Base-by-base conservation (phyloP, 2,888 invertebrate genomes). In the Campaea margaritaria region DNA sequence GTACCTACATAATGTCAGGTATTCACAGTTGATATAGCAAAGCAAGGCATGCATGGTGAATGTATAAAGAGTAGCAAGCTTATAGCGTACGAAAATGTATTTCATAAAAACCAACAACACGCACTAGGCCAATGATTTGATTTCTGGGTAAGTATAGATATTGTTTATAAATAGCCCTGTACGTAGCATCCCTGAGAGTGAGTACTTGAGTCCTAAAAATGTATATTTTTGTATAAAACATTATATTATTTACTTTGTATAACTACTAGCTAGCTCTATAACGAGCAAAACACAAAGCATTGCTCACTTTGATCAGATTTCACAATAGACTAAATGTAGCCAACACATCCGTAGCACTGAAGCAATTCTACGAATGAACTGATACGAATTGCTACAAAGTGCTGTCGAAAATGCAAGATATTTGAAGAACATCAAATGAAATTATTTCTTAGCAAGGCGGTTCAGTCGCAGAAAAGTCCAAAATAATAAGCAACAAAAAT, bases 401-500 rank as follows among this genome's bases (percentile, higher is more conserved):
- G 53, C 59, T 50, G 57, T 42, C 41, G 15, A 14, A 15, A 31
- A 31, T 31, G 31, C 31, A 47, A 34, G 21, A 16, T 51, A 12
- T 49, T 41, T 42, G 39, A 8, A 27, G n/a, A 38, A 39, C 44
- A 13, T 39, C 12, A 49, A 15, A 45, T 10, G 16, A 14, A 15
- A 27, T 42, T n/a, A n/a, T n/a, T 39, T 46, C 11, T 5, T 56
- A 15, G 39, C 53, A 28, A 13, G 42, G 28, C 48, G n/a, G 27
- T 31, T 46, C 41, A 42, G 50, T 60, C 28, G 16, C 16, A 51
- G 45, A 47, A 48, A 54, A 63, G 54, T 56, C 60, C 55, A 16
- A 53, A 61, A 70, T 63, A 49, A 62, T 61, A 62, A 60, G 57
- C 47, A 45, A 48, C 49, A 51, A n/a, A 63, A 59, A 51, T 51